Evolutionary conservation across 1,140 invertebrate genomes (phyloP).

Genomic region (Drosophila sturtevanti): DNA sequence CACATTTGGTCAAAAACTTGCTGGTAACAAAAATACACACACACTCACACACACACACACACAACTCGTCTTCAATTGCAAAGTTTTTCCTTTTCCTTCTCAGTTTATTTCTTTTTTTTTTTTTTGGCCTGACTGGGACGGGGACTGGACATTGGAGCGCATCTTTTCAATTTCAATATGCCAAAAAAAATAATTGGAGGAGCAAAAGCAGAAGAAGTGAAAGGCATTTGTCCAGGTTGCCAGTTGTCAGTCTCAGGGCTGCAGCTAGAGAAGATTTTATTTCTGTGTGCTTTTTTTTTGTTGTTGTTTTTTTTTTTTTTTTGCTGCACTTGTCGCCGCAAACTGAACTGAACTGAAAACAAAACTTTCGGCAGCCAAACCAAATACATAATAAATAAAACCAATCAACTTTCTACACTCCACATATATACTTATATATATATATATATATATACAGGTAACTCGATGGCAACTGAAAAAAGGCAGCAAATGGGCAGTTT

Average conservation of each 20-base stretch:
- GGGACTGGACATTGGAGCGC: conserved; percentile 10
- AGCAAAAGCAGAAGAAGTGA: conserved; percentile 37
- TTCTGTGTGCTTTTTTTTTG: no score
- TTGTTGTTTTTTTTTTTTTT: not conserved
- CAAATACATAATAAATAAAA: conserved; percentile 49
- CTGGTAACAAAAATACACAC: no score
- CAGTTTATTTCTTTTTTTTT: conserved; percentile 22
- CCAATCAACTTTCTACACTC: conserved; percentile 79
- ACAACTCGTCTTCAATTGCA: conserved; percentile 43
- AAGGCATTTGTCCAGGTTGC: conserved; percentile 34
- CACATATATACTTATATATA: no score
- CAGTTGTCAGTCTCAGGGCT: conserved; percentile 27
- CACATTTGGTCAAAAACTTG: conserved; percentile 54
- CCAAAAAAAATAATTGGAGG: conserved; percentile 54
- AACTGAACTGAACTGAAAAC: conserved; percentile 10
- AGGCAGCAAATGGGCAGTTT: conserved; percentile 69
- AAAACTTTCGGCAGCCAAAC: conserved; percentile 32
- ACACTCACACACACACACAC: no score
- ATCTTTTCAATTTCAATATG: conserved; percentile 40
- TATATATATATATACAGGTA: no score
- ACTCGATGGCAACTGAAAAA: no score
- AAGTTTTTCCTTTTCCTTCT: conserved; percentile 61
- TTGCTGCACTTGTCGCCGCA: conserved; percentile 11
- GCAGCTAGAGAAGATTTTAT: conserved; percentile 8
- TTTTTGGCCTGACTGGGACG: not conserved